Conservation (phyloP, 2,113 vertebrate genomes). For the Pitta sordida region DNA sequence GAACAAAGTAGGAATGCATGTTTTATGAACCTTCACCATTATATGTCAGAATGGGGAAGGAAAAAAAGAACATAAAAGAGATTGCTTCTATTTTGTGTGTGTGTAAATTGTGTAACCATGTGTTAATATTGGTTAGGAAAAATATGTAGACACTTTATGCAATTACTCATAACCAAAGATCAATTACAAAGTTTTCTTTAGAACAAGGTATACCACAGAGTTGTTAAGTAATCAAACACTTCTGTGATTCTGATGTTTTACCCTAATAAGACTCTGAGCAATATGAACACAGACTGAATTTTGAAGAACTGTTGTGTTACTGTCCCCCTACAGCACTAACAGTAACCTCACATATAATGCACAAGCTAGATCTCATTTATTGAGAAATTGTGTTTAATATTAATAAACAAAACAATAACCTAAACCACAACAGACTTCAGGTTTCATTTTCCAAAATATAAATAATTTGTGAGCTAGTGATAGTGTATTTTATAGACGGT, state of each 20-base stretch:
- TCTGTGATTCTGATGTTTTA: background rate
- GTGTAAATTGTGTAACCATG: background rate
- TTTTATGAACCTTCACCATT: background rate
- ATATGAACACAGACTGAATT: background rate
- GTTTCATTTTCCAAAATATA: background rate
- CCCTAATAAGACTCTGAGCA: background rate
- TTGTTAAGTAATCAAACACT: background rate
- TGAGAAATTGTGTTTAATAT: background rate
- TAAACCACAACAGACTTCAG: background rate
- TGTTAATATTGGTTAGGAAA: background rate
- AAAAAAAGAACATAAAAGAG: background rate
- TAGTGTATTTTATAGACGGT: background rate
- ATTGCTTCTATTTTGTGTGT: background rate
- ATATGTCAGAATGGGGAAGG: fast-evolving
- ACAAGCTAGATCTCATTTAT: background rate
- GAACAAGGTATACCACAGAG: background rate
- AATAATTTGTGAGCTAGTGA: background rate
- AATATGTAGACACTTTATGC: background rate
- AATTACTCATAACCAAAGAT: background rate
- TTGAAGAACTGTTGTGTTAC: background rate
- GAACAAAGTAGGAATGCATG: background rate
- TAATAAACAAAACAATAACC: conserved; percentile 9
- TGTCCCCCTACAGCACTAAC: background rate
- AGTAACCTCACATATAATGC: background rate
- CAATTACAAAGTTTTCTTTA: background rate